Conservation (phyloP, 1,140 invertebrate species). For the Augochlora pura region DNA sequence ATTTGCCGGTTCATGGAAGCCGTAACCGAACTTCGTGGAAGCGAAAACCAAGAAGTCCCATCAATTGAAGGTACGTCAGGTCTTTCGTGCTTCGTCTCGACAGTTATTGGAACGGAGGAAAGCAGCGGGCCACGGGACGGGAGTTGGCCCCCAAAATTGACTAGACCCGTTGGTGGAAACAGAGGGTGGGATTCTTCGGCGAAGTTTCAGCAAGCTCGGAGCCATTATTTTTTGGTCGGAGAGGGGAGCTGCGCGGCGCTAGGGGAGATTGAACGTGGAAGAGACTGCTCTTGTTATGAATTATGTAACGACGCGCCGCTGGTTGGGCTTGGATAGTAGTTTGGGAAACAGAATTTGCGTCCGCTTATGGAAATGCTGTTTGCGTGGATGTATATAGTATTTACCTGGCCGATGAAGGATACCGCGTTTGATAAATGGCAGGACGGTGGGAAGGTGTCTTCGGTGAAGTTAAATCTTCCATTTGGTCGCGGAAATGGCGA, state of each 20-base stretch:
- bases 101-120: not conserved
- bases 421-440: constrained; percentile 5
- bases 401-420: not conserved
- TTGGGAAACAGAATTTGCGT: constrained; percentile 34
- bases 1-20: not conserved
- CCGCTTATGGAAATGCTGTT: constrained; percentile 29
- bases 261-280: not conserved
- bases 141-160: not conserved
- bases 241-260: too few relatives aligned
- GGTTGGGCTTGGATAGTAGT: not conserved
- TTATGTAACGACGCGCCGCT: constrained; percentile 30
- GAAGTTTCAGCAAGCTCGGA: not conserved
- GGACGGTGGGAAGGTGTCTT: not conserved
- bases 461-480: constrained; percentile 1
- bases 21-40: not conserved
- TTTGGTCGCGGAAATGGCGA: not conserved
- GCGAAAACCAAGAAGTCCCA: not conserved
- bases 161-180: not conserved
- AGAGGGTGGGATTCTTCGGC: not conserved
- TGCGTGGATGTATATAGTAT: constrained; percentile 5
- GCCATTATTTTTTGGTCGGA: not conserved
- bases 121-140: not conserved
- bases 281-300: constrained; percentile 25
- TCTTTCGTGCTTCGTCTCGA: not conserved
- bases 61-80: not conserved